Base-by-base conservation (phyloP, 2,888 invertebrate genomes). In the Watsonalla binaria region DNA sequence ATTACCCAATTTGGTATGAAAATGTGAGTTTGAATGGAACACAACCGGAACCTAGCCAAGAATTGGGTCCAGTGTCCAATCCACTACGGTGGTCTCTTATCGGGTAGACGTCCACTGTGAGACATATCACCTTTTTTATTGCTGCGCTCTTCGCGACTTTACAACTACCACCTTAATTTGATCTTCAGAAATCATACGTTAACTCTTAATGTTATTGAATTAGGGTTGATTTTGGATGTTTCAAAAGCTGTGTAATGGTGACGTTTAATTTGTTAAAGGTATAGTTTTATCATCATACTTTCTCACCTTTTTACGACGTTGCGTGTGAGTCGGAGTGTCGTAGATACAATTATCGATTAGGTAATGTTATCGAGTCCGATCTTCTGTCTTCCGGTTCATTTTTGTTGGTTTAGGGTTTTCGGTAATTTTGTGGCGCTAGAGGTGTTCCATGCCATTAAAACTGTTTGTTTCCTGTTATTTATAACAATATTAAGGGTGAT, bases 71-170 rank as follows among this genome's bases (percentile, higher is more conserved):
- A 75, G 64, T 66, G 73, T 76, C 82, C 77, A 82, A 74, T 76
- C 82, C 77, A 82, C 86, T 69, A 75, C 65, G 90, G 90, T 90
- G 90, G 90, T 90, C 90, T 68, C 86, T 90, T 90, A 90, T 90
- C 90, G 80, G 65, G 74, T 70, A 70, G 72, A 74, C 78, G 84
- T 86, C 86, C 80, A 78, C 75, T 75, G 78, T 80, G 79, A 88
- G 88, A 86, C 89, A 87, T 89, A 90, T 90, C 87, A 90, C 85
- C 87, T 88, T 90, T 90, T 90, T 90, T 90, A 90, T 87, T 86
- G 74, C 86, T 73, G 66, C 70, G 80, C 83, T 89, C 89, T 90
- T 90, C 82, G 90, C 90, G 84, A 90, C 86, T 88, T 79, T 69
- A 82, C 77, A 69, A 64, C 62, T 54, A 78, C 76, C 56, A 74